Evolutionary conservation across 2,113 vertebrate genomes (phyloP).

Genomic region (Pseudopodoces humilis): DNA sequence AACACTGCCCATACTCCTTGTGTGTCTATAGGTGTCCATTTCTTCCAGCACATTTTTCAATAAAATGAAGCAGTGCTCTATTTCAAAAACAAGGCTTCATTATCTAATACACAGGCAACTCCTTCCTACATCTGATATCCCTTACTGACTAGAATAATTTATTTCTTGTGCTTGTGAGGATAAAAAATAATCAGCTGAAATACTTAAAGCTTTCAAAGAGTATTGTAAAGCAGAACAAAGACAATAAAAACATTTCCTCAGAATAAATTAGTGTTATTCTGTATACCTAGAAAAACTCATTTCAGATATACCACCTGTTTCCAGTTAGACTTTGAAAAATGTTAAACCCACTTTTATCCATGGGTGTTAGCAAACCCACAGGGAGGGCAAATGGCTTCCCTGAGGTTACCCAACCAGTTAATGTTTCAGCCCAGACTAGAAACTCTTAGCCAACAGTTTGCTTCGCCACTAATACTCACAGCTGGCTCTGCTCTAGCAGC

Average conservation of each 20-base stretch:
- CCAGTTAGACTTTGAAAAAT: constrained; percentile 7
- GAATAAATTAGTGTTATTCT: background rate
- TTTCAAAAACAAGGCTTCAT: background rate
- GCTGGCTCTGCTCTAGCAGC: background rate
- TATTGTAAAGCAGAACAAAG: background rate
- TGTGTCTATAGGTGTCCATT: background rate
- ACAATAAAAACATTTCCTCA: background rate
- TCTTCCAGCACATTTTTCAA: background rate
- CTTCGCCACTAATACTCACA: background rate
- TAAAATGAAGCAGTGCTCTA: background rate
- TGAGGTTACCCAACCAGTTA: constrained; percentile 12
- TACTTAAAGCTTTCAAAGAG: background rate
- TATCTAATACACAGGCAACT: background rate
- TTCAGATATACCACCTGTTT: constrained; percentile 28
- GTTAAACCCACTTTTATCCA: constrained; percentile 28
- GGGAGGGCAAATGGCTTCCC: background rate
- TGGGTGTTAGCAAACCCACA: background rate
- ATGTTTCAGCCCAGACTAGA: constrained; percentile 2
- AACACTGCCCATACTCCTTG: background rate
- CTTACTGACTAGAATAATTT: background rate
- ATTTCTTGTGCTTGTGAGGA: background rate
- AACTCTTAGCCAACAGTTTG: background rate
- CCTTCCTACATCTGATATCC: background rate
- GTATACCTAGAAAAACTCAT: background rate
- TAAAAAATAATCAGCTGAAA: background rate